Evolutionary conservation across 2,888 invertebrate genomes (phyloP), one percentile per base, ranked within the genome.

Genomic region (Ichneumoninae sp.): DNA sequence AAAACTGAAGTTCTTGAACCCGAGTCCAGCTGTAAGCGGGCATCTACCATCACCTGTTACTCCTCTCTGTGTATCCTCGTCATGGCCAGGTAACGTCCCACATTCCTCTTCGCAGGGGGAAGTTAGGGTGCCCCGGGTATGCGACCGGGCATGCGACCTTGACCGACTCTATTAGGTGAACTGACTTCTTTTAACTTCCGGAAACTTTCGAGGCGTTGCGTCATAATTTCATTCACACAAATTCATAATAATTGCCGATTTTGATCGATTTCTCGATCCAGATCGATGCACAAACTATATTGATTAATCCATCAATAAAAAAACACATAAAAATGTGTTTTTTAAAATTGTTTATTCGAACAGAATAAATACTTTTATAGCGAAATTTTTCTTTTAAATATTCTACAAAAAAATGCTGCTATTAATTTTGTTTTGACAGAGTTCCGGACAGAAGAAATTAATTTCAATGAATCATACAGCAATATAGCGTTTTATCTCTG

Each of bases 1-100:
- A 92, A 92, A 92, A 92, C 92, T 92, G 91, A 92, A 89, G 89
- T 89, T 89, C 90, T 89, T 89, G 88, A 90, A 90, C 88, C 83
- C 88, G 82, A 87, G 87, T 81, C 76, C 83, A 86, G 85, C 87
- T 86, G 88, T 83, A 85, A 88, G 70, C 60, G 26, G 74, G 80
- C 81, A 77, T 83, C 81, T 71, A 86, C 86, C 83, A 82, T 87
- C 83, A 83, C 85, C 83, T 81, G 83, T 83, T 83, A 47, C 70
- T 69, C 68, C 33, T 77, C 73, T 76, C 36, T 26, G 33, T n/a
- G 75, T 52, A 65, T 75, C 65, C 65, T 50, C 75, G 75, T 7
- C 65, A 65, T 76, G 57, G 33, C 83, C 71, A 70, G 77, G 70
- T 68, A 63, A 73, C 76, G 85, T 80, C 76, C 85, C 80, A 85